phyloP scores from a whole-genome alignment of 2,113 vertebrate species.

The Anser cygnoides region DNA sequence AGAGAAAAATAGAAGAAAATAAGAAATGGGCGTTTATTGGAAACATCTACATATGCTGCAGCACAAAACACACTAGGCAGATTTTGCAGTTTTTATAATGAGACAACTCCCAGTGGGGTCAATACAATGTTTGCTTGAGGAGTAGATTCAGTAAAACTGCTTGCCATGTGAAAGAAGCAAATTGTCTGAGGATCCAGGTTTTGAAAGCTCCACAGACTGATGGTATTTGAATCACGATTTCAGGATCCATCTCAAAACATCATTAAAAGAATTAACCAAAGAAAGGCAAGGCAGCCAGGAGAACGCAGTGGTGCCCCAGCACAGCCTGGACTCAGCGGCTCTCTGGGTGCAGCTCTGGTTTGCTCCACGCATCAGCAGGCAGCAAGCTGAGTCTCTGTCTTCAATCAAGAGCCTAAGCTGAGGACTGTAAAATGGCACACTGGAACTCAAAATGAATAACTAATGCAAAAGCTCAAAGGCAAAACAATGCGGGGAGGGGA shows the following conservation, averaged over 20 bases:
- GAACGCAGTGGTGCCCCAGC: not conserved
- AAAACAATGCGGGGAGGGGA: slow-evolving; percentile 46
- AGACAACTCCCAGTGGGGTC: not conserved
- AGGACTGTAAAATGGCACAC: slow-evolving; percentile 51
- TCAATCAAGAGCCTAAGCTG: slow-evolving; percentile 49
- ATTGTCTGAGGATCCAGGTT: not conserved
- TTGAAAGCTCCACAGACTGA: not conserved
- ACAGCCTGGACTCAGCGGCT: not conserved
- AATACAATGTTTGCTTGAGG: slow-evolving; percentile 19
- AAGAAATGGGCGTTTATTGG: slow-evolving; percentile 9
- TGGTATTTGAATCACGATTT: slow-evolving; percentile 8
- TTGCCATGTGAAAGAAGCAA: not conserved
- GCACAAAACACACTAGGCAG: not conserved
- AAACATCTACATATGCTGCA: slow-evolving; percentile 10
- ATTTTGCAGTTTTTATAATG: slow-evolving; percentile 1
- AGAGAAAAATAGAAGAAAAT: not conserved
- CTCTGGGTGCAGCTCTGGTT: not conserved
- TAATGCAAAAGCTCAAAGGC: slow-evolving; percentile 43
- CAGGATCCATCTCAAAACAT: not conserved
- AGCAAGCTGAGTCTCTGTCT: slow-evolving; percentile 55
- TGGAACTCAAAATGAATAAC: slow-evolving; percentile 51
- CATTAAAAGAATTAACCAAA: slow-evolving; percentile 31
- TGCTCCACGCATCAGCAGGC: slow-evolving; percentile 22
- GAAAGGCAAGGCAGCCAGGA: not conserved
- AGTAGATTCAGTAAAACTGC: not conserved